phyloP scores from a whole-genome alignment of 2,888 invertebrate species.

The Aspidapion aeneum region DNA sequence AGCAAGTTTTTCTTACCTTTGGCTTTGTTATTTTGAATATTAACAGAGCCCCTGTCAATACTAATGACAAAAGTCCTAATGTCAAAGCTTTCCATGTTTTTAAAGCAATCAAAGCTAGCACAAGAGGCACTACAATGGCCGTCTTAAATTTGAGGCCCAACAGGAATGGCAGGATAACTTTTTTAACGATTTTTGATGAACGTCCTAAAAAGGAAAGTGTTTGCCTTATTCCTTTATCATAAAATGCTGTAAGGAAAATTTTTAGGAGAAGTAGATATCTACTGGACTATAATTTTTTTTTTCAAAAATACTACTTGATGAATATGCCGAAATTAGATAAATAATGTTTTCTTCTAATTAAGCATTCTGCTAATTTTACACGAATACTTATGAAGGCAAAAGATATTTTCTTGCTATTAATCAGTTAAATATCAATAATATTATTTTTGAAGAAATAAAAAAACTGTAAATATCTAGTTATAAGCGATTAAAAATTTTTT shows the following conservation, averaged over 20 bases:
- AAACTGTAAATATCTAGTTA: too few species aligned
- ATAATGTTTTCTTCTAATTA: too few species aligned
- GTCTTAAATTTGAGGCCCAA: slow-evolving; percentile 84
- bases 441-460: too few species aligned
- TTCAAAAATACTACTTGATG: too few species aligned
- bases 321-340: too few species aligned
- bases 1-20: slow-evolving; percentile 54
- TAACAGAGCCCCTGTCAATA: slow-evolving; percentile 79
- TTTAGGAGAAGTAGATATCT: not conserved
- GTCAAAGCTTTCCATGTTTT: slow-evolving; percentile 90
- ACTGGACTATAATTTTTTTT: too few species aligned
- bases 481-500: too few species aligned
- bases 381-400: too few species aligned
- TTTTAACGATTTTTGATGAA: slow-evolving; percentile 65
- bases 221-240: not conserved
- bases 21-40: slow-evolving; percentile 87
- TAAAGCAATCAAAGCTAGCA: slow-evolving; percentile 76
- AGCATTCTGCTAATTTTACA: too few species aligned
- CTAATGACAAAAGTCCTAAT: slow-evolving; percentile 77
- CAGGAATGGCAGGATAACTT: slow-evolving; percentile 80
- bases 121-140: slow-evolving; percentile 76
- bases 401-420: too few species aligned
- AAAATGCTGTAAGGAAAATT: slow-evolving; percentile 8
- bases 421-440: too few species aligned
- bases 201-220: slow-evolving; percentile 59